Evolutionary conservation across 1,140 invertebrate genomes (phyloP).

Genomic region (Cydia strobilella): DNA sequence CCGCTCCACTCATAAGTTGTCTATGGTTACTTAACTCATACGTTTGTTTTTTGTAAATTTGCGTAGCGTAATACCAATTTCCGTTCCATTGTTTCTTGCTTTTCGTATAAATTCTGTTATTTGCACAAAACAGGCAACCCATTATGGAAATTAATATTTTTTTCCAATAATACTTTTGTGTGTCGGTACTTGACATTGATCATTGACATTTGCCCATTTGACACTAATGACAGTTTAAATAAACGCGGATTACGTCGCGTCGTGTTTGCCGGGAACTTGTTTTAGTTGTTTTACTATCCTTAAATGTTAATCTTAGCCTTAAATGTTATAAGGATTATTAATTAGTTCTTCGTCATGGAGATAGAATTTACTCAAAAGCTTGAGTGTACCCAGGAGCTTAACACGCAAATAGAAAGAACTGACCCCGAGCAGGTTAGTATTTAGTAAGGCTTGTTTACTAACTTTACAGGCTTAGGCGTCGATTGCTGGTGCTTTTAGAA

Average conservation of each 20-base stretch:
- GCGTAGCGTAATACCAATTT: too few relatives aligned
- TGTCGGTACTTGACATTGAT: too few relatives aligned
- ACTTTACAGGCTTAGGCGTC: not conserved
- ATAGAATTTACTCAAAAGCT: slow-evolving; percentile 71
- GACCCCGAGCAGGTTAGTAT: slow-evolving; percentile 58
- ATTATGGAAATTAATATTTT: too few relatives aligned
- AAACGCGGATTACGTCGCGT: not conserved
- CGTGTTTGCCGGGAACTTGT: slow-evolving; percentile 7
- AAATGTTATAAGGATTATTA: not conserved
- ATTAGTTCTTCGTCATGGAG: not conserved
- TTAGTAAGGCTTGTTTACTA: slow-evolving; percentile 23
- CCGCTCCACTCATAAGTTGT: too few relatives aligned
- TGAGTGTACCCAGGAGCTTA: slow-evolving; percentile 61
- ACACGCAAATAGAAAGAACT: slow-evolving; percentile 44
- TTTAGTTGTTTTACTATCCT: too few relatives aligned
- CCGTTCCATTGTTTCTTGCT: too few relatives aligned
- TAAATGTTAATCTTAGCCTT: not conserved
- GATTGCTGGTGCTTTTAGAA: not conserved
- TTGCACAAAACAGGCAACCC: too few relatives aligned
- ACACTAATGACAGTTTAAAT: slow-evolving; percentile 8
- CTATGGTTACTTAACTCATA: too few relatives aligned
- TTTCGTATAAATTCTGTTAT: too few relatives aligned
- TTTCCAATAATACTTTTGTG: too few relatives aligned
- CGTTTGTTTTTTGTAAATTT: too few relatives aligned
- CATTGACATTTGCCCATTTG: not conserved